Base-by-base conservation (phyloP, 2,888 invertebrate genomes). In the Periphyllus acericola region DNA sequence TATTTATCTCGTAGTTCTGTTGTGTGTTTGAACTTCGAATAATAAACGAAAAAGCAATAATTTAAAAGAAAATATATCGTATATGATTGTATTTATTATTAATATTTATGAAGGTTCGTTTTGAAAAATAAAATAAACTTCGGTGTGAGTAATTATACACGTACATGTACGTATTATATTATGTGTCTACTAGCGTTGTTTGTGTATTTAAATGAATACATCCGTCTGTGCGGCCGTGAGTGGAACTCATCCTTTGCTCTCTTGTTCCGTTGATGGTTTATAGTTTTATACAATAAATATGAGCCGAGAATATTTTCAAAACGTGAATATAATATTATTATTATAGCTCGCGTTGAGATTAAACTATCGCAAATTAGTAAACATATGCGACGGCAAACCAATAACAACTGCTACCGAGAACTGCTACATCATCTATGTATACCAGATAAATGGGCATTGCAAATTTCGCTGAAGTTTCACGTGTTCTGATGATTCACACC, bases 81-180 rank as follows among this genome's bases (percentile, higher is more conserved):
- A 72, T 83, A 72, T 76, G 40, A 75, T 78, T 85, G 76, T 78
- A 80, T 86, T 79, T 86, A 79, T 72, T 79, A 80, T 87, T 87
- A 80, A 87, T 46, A 46, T 81, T 80, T 81, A 87, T 87, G 78
- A 84, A 68, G 80, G 86, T 86, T 86, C 80, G 79, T 86, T 80
- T 86, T 72, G 79, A 86, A 72, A 72, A 79, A 72, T 80, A 36
- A 86, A 86, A 86, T 86, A 80, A 80, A 86, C 79, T 55, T 80
- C 40, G 40, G 79, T 72, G 86, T 86, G 86, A 85, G n/a, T 46
- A 68, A 85, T 76, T 55, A 60, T 17, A 36, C 6, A 36, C 6
- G 6, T 36, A 36, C 6, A n/a, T n/a, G n/a, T n/a, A n/a, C n/a
- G n/a, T n/a, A n/a, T n/a, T n/a, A 46, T 46, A 46, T 46, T 46